phyloP scores from a whole-genome alignment of 2,888 invertebrate species.

The Dolichopus griseipennis region DNA sequence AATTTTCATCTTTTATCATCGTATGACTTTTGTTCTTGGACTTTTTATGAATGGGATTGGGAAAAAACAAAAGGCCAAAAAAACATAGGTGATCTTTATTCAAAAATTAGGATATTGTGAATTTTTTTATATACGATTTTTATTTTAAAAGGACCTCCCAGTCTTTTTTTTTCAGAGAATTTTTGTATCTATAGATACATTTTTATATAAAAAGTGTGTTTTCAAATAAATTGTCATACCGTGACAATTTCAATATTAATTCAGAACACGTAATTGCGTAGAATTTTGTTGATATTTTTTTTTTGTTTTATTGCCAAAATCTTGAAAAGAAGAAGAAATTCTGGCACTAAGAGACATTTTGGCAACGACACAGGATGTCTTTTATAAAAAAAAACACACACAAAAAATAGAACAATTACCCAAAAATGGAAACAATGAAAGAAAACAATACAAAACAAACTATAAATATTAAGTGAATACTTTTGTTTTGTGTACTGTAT shows the following conservation, averaged over 20 bases:
- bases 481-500: not conserved
- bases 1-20: not conserved
- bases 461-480: not conserved
- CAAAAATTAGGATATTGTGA: not conserved
- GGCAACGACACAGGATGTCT: constrained; percentile 3
- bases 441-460: too few relatives aligned
- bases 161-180: not conserved
- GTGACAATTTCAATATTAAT: constrained; percentile 1
- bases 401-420: not conserved
- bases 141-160: not conserved
- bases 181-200: too few relatives aligned
- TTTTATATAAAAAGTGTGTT: too few relatives aligned
- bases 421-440: too few relatives aligned
- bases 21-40: not conserved
- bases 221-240: not conserved
- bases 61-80: not conserved
- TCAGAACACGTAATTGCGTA: not conserved
- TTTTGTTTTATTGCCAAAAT: not conserved
- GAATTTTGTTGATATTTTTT: not conserved
- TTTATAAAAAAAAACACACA: not conserved
- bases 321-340: not conserved
- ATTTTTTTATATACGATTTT: not conserved
- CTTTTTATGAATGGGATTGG: not conserved
- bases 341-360: not conserved
- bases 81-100: not conserved